A percentile compares a stretch with the other conserved stretches of the same genome.
phyloP scores from a whole-genome alignment of 2,113 vertebrate genomes.

The Porphyrio hochstetteri region DNA sequence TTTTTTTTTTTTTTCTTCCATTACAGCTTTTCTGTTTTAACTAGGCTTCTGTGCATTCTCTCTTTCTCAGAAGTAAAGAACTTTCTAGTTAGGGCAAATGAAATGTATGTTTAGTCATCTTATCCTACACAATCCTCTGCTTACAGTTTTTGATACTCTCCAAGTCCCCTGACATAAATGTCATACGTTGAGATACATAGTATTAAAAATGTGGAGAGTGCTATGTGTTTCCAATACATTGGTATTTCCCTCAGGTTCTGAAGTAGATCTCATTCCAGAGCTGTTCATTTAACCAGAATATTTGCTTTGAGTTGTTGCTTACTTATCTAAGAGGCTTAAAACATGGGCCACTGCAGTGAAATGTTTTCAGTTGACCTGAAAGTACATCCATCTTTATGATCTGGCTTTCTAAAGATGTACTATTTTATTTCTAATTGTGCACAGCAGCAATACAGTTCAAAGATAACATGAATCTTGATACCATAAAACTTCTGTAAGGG shows the following conservation, averaged over 20 bases:
- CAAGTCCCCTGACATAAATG: neutral
- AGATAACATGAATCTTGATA: neutral
- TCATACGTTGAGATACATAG: neutral
- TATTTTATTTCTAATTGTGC: neutral
- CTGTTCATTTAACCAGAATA: neutral
- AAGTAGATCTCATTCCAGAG: neutral
- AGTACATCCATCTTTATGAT: neutral
- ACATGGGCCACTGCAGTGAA: neutral
- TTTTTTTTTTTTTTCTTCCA: neutral
- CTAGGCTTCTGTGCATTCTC: neutral
- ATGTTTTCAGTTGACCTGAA: neutral
- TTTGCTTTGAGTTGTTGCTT: neutral
- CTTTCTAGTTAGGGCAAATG: neutral
- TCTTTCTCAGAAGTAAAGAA: neutral
- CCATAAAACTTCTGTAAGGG: neutral
- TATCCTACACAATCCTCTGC: neutral
- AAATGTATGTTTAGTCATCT: neutral
- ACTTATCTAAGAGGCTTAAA: neutral
- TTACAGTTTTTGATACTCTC: neutral
- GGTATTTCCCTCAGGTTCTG: neutral
- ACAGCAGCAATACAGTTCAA: neutral
- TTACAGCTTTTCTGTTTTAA: neutral
- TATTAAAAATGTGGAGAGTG: neutral
- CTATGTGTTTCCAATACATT: neutral
- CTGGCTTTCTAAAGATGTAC: neutral